Evolutionary conservation across 2,797 vertebrate genomes (phyloP), one percentile per base, ranked within the genome.

Genomic region (Meda fulgida): DNA sequence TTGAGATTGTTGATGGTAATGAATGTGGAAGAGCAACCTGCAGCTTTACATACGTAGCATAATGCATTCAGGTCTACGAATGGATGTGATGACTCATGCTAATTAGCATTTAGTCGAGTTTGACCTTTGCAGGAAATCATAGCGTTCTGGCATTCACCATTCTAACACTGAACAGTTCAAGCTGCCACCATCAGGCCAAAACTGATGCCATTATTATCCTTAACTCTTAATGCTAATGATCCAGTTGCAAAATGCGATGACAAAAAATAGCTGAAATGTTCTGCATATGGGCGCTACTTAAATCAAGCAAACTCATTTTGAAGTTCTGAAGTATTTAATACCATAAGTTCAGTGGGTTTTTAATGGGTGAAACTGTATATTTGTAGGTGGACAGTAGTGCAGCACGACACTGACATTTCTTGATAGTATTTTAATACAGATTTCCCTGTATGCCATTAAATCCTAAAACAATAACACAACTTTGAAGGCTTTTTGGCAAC

Each of bases 81-180:
- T 77, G 82, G 72, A 55, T 84, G 23, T 58, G 36, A 55, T 84
- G 82, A 69, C 48, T 78, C 75, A 70, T 70, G 26, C 26, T 60
- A 84, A 78, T 70, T 43, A 84, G 48, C 36, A 70, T 84, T 84
- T 70, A 69, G 75, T 69, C 9, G 1, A 69, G 51, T 34, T 40
- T 78, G 83, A 70, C 75, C 65, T 84, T 70, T 84, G n/a, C 29
- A 60, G 46, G 34, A 84, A 77, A 84, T 67, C 71, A 55, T 40
- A 34, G 81, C 18, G 2, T 46, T 76, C 31, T 84, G 34, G 31
- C 36, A 4, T 84, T 84, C 48, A 69, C n/a, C 70, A 63, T 16
- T 65, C 21, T 29, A 75, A 53, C 58, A 51, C 75, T 31, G n/a
- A 53, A 76, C 36, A 53, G 29, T 75, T 38, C 19, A 40, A n/a